Evolutionary conservation across 2,888 invertebrate species (phyloP), one percentile per base, ranked within the genome.

Genomic region (Drosophila infuscata): DNA sequence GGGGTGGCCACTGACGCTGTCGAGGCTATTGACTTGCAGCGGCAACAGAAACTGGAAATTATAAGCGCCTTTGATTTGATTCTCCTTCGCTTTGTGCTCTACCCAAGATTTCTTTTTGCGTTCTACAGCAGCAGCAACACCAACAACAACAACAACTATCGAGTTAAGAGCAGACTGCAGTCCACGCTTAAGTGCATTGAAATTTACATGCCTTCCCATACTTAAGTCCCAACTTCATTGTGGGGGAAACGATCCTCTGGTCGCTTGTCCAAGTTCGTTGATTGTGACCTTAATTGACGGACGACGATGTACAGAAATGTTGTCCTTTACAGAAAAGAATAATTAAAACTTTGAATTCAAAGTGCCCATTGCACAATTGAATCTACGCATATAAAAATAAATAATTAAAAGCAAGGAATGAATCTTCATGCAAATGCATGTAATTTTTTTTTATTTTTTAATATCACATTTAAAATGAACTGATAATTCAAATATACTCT

Each of bases 11-110:
- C 59, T 59, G 74, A 66, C 68, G 75, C 68, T 54, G 53, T 33
- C 46, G 88, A 86, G 86, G 86, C 76, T 89, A 88, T 89, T 86
- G 86, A 86, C 86, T 85, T 82, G 71, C 70, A 71, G 58, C 69
- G 32, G 60, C 70, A 54, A 71, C 70, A 72, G 35, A 88, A 86
- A 89, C 90, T 86, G 90, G 86, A 86, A 89, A 76, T 75, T 74
- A 67, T 71, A 70, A 70, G 72, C 86, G 76, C 52, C 74, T 72
- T 61, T 70, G 70, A 63, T 73, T 74, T 84, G 54, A 57, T 63
- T 64, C 51, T 57, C 20, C 32, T 57, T 57, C 15, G 62, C 53
- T 62, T 72, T 62, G 62, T 57, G 70, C 79, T 81, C 80, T 80
- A 71, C 57, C 53, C 49, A 43, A 64, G 64, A 61, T 67, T 78